A percentile compares a stretch with the other conserved stretches of the same genome.
phyloP scores from a whole-genome alignment of 2,797 vertebrate genomes.

The Erethizon dorsatum region DNA sequence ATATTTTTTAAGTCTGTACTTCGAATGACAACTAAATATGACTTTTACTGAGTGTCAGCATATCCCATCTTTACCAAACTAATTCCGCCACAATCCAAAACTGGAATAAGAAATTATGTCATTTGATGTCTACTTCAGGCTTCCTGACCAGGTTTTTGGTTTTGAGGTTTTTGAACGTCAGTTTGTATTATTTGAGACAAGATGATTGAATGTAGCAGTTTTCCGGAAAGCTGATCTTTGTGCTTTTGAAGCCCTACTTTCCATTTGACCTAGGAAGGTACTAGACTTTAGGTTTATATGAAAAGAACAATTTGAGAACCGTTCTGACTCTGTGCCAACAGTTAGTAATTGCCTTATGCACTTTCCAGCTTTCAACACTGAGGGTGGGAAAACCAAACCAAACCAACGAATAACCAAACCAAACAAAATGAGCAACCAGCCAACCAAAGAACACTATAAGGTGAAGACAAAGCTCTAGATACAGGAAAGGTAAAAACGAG shows the following conservation, averaged over 20 bases:
- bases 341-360: background rate
- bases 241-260: conserved; percentile 33
- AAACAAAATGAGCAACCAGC: background rate
- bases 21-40: background rate
- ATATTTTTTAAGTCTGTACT: conserved; percentile 24
- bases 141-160: conserved; percentile 52
- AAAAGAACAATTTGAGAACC: conserved; percentile 25
- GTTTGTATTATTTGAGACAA: conserved; percentile 53
- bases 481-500: background rate
- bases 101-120: conserved; percentile 36
- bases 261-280: background rate
- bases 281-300: conserved; percentile 46
- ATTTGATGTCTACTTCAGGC: conserved; percentile 15
- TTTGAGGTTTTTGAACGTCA: conserved; percentile 37
- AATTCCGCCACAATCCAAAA: conserved; percentile 25
- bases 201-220: background rate
- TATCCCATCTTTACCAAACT: conserved; percentile 37
- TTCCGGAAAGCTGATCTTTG: conserved; percentile 22
- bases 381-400: background rate
- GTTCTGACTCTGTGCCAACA: background rate
- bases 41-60: background rate
- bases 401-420: background rate
- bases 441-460: background rate
- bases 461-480: conserved; percentile 13
- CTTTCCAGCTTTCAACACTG: background rate